A percentile compares a stretch with the other conserved stretches of the same genome.
Conservation (phyloP, 53 echinoderm and acorn worm genomes). For the Temnopleurus reevesii region DNA sequence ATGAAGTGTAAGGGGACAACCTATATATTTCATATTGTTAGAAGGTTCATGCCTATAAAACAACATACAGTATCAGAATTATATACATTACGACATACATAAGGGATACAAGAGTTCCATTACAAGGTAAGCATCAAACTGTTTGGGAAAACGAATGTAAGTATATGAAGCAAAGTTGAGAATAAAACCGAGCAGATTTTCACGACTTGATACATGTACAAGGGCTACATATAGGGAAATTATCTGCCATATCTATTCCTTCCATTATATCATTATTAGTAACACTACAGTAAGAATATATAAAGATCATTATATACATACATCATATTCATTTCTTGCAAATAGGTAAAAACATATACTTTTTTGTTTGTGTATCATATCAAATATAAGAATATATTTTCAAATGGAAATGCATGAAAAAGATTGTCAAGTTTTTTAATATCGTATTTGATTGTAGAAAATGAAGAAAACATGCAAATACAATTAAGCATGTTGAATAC, state of each 20-base stretch:
- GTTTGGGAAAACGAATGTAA: too few species aligned
- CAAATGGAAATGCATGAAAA: not conserved
- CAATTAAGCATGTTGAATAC: constrained; percentile 21
- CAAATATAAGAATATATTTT: not conserved
- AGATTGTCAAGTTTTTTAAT: too few species aligned
- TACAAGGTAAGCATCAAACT: too few species aligned
- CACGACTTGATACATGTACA: too few species aligned
- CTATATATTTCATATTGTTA: constrained; percentile 17
- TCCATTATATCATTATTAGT: not conserved
- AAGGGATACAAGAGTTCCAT: too few species aligned
- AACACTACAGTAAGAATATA: not conserved
- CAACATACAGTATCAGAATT: too few species aligned
- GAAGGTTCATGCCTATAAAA: not conserved
- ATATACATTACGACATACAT: too few species aligned
- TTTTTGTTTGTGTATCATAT: not conserved
- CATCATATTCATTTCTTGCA: not conserved
- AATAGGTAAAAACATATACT: not conserved
- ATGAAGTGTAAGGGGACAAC: not conserved
- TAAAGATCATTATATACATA: constrained; percentile 25
- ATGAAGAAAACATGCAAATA: not conserved
- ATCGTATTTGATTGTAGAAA: not conserved
- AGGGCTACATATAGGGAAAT: too few species aligned
- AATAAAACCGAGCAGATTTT: too few species aligned
- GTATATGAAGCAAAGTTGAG: too few species aligned
- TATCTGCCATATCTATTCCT: not conserved